Conservation (phyloP, 64 coral and sea anemone species). For the Stichodactyla helianthus region DNA sequence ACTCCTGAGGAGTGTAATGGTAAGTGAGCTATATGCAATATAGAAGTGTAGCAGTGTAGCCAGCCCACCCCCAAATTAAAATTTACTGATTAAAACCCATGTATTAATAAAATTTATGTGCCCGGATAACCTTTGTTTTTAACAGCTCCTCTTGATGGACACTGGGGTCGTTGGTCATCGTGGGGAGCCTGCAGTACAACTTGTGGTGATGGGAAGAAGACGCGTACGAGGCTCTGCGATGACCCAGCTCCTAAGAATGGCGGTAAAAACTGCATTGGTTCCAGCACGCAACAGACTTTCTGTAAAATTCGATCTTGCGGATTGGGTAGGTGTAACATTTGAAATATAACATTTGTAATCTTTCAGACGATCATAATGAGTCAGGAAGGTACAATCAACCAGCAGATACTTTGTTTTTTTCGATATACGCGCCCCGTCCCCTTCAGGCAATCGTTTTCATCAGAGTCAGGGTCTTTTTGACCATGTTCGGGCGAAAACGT, state of each 20-base stretch:
- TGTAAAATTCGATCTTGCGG: constrained; percentile 74
- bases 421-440: no score
- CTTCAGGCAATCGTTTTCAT: no score
- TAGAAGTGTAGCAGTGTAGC: no score
- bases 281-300: background rate
- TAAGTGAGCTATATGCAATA: background rate
- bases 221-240: constrained; percentile 61
- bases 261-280: constrained; percentile 45
- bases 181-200: constrained; percentile 56
- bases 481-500: no score
- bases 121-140: background rate
- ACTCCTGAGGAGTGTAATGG: constrained; percentile 28
- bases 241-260: constrained; percentile 70
- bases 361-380: no score
- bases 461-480: no score
- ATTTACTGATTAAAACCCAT: no score
- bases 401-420: no score
- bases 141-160: constrained; percentile 78
- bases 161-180: constrained; percentile 87
- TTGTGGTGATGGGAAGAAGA: constrained; percentile 64
- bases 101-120: no score
- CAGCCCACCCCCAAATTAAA: no score
- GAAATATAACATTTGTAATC: background rate
- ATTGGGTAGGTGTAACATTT: constrained; percentile 33
- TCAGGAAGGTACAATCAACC: background rate